Base-by-base conservation (phyloP, 2,888 invertebrate genomes). In the Synanthedon formicaeformis region DNA sequence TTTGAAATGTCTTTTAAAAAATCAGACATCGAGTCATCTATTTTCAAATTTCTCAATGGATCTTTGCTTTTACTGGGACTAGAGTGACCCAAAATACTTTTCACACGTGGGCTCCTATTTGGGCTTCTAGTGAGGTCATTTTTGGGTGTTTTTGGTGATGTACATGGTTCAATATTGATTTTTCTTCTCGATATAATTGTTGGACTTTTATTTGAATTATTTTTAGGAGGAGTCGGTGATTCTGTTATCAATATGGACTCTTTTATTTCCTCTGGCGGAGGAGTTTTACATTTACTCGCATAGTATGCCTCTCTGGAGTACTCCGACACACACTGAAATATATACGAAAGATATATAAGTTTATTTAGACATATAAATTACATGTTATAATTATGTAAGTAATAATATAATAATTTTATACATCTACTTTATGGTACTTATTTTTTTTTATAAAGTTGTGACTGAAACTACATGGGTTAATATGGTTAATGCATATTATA, bases 31-130 rank as follows among this genome's bases (percentile, higher is more conserved):
- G 73, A 66, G 23, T 62, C 55, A 58, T 80, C 78, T 48, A 81
- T 55, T 57, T 68, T 75, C 18, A 81, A 61, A 57, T 67, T 71
- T 52, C 63, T 72, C 48, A 78, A 55, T 11, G 75, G 71, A 54
- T 81, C 78, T 55, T 59, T 71, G 53, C 71, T 72, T 55, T 61
- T 66, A 4, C 34, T 49, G 11, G 53, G 40, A 50, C 52, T 54
- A 1, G 10, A 14, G 40, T 50, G 51, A 11, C 34, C 51, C n/a
- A 18, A 27, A 53, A 8, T 27, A 23, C 60, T 65, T 2, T 1
- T 45, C n/a, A 45, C 5, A 40, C 34, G 34, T n/a, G 12, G 40
- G 3, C 49, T 55, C 14, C 57, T 63, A 3, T 55, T 58, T 14
- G 53, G 56, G 50, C 52, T 57, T 23, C 41, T 56, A 16, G 55